Base-by-base conservation (phyloP, 1,140 invertebrate genomes). In the Polypedilum pembai region DNA sequence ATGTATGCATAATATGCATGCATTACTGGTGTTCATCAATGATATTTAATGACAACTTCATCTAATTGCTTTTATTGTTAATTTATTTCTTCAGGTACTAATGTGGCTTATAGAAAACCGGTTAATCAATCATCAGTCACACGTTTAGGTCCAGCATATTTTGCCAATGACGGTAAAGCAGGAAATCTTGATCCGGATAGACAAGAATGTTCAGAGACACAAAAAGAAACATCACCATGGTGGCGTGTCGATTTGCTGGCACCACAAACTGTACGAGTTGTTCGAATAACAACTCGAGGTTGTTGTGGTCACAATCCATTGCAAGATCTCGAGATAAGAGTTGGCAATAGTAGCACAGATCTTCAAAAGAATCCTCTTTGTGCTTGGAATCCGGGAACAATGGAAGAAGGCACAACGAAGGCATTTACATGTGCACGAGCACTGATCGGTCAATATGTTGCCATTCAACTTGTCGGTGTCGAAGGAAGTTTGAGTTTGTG, bases 381-480 rank as follows among this genome's bases (percentile, higher is more conserved):
- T 79, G 92, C 94, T 12, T 96, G 94, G 94, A 94, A 93, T 82
- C 93, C 94, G 0, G 93, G 93, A 74, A 94, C 92, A n/a, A 88
- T 95, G 69, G 93, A 95, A 79, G 93, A 95, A 83, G 94, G 93
- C 40, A 87, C 91, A n/a, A 94, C 92, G 5, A 94, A 94, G 83
- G 92, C 92, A 17, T 94, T 96, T 80, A 88, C 88, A 1, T 96
- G 94, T 82, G 94, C 94, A 0, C 85, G 93, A 72, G 88, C 92
- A 3, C 83, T 95, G 66, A 84, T 91, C 40, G 94, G 94, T 0
- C 91, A 95, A 77, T 92, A 92, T 79, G 93, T 96, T 40, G 94
- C 91, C 80, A 85, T 96, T 20, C 93, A 95, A 82, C 86, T 95
- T 74, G 93, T 95, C 1, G 94, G 94, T 0, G 92, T 94, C 0